These are phyloP conservation scores for Anguilla pacifica DNA, from an alignment of 2,797 vertebrate genomes.

Conservation along the genomic window DNA sequence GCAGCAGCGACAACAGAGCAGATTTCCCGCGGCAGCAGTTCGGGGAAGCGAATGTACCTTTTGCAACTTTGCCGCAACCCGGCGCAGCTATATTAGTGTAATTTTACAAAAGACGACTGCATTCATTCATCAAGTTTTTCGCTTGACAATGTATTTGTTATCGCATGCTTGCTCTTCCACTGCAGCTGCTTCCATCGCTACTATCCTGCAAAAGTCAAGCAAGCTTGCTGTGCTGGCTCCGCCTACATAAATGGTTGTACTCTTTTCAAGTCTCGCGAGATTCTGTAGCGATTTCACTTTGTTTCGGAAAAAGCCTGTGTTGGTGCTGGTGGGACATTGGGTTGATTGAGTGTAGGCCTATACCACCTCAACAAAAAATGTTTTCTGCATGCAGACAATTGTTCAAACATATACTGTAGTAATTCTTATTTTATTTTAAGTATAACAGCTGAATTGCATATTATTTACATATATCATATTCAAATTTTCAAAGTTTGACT, in stretches of 20 bases:
- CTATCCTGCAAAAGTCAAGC: conserved; percentile 32
- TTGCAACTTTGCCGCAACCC: not conserved
- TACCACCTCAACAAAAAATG: too few species aligned
- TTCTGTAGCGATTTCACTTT: not conserved
- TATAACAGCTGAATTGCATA: too few species aligned
- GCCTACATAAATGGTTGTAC: conserved; percentile 50
- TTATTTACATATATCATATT: too few species aligned
- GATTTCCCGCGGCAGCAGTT: conserved; percentile 20
- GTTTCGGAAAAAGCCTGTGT: not conserved
- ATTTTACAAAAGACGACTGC: conserved; percentile 8
- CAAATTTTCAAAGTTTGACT: too few species aligned
- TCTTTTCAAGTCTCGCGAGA: conserved; percentile 63
- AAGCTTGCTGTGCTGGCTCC: conserved; percentile 59
- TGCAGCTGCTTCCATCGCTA: conserved; percentile 1
- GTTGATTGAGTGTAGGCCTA: not conserved
- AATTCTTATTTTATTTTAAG: too few species aligned
- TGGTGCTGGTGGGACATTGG: not conserved
- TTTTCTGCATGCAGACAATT: too few species aligned
- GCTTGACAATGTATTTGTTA: not conserved
- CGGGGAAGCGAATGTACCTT: not conserved
- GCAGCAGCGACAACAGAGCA: conserved; percentile 8
- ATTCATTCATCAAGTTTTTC: conserved; percentile 41
- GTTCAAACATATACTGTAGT: too few species aligned
- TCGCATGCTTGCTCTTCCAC: not conserved
- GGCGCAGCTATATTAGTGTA: not conserved